Evolutionary conservation across 2,113 vertebrate species (phyloP), one percentile per base, ranked within the genome.

Genomic region (Pitta sordida): DNA sequence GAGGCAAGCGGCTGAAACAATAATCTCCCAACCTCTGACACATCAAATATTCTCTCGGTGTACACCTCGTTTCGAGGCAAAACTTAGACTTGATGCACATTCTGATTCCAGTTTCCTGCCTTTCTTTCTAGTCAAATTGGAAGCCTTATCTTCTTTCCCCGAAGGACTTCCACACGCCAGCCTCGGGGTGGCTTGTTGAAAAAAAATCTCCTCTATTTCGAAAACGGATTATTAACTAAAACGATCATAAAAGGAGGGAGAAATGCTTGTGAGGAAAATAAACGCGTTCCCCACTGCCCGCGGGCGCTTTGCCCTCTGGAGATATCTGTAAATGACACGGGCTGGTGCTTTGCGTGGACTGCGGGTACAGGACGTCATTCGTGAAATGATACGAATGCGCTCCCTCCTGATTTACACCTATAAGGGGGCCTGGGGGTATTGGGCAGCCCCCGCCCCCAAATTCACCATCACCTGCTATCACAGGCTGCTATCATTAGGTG

Each of bases 361-460:
- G 62, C 27, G 37, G 20, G 19, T 48, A 15, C 0, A 11, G 51
- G 29, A 48, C 62, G 62, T 15, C 10, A 4, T 2, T 36, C 4
- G 2, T 22, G 55, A 10, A 1, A 3, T 4, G 39, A 6, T 41
- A 48, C 6, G 34, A 3, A 22, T 0, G 37, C 22, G 5, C 0
- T 68, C 18, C 18, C 26, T 62, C 65, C 27, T 30, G 48, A 52
- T 79, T 84, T 58, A 46, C 74, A 53, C 12, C 13, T 2, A 4
- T 1, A 3, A 30, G 7, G 2, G 13, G 6, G 3, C 6, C 10
- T 8, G 37, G 36, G 44, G 27, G 22, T 55, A 46, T 1, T 4
- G 55, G 10, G 1, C 39, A 65, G 4, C 23, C 18, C 41, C 9
- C 7, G 27, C 3, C 4, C 30, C 22, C 20, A 27, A 17, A 10